Conservation (phyloP, 1,140 invertebrate genomes). For the Pinna nobilis region DNA sequence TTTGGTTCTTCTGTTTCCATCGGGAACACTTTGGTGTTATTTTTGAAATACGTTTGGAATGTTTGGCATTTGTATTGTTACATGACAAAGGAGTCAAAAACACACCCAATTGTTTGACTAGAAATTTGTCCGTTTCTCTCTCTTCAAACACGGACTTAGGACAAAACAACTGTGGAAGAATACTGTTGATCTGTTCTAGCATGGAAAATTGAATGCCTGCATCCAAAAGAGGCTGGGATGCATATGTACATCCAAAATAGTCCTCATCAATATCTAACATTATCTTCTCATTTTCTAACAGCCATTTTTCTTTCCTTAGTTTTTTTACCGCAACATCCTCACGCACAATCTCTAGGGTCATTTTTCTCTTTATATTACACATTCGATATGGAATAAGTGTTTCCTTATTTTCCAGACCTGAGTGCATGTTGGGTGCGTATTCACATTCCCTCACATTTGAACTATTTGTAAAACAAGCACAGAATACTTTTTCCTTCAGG, state of each 20-base stretch:
- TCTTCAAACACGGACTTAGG: conserved; percentile 47
- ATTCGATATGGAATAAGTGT: not conserved
- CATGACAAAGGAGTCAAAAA: not conserved
- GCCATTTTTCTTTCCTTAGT: conserved; percentile 27
- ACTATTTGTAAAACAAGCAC: conserved; percentile 19
- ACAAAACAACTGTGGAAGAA: conserved; percentile 49
- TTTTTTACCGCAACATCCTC: conserved; percentile 38
- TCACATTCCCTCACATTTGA: conserved; percentile 4
- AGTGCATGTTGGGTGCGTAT: conserved; percentile 1
- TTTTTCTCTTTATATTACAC: conserved; percentile 37
- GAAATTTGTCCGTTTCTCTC: conserved; percentile 40
- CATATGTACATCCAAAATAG: conserved; percentile 60
- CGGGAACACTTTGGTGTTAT: not conserved
- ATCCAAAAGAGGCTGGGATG: conserved; percentile 43
- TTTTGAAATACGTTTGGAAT: not conserved
- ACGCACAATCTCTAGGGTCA: conserved; percentile 35
- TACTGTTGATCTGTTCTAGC: conserved; percentile 38
- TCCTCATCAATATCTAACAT: conserved; percentile 66
- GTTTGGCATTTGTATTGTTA: no score
- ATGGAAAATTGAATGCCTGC: conserved; percentile 20
- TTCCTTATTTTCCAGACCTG: not conserved
- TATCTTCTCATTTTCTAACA: conserved; percentile 38
- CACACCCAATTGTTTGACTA: conserved; percentile 26
- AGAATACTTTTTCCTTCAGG: conserved; percentile 21
- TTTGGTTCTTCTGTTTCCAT: not conserved